Conservation (phyloP, 2,888 invertebrate species). For the Cryptocheilus praepositus region DNA sequence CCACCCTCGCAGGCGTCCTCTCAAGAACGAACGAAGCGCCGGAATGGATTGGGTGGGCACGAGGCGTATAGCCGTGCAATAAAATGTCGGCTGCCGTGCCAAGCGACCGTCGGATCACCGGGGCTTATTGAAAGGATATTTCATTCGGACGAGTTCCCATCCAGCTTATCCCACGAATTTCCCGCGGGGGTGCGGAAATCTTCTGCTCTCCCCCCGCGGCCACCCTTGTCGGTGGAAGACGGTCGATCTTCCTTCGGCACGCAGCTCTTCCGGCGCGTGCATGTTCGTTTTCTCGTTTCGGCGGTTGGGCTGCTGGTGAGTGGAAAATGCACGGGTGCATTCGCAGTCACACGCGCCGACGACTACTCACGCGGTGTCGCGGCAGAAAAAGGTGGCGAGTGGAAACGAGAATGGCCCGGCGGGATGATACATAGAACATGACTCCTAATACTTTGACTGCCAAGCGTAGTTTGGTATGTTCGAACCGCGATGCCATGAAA, state of each 20-base stretch:
- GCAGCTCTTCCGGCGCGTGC: background rate
- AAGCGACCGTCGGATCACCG: conserved; percentile 71
- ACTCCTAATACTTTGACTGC: too few species aligned
- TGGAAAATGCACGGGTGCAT: conserved; percentile 2
- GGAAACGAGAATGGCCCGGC: conserved; percentile 3
- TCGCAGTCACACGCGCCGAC: conserved; percentile 4
- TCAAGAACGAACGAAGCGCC: conserved; percentile 1
- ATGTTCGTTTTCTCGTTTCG: conserved; percentile 7
- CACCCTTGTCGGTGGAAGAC: background rate
- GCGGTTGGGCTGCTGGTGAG: background rate
- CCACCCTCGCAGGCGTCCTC: background rate
- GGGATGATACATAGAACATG: background rate
- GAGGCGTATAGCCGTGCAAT: conserved; percentile 62
- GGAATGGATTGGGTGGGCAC: conserved; percentile 6
- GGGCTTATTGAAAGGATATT: conserved; percentile 74
- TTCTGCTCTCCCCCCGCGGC: conserved; percentile 38
- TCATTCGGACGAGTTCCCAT: conserved; percentile 68
- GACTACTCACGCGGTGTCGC: background rate
- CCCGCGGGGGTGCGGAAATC: conserved; percentile 62
- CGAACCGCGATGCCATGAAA: too few species aligned
- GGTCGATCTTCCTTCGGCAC: conserved; percentile 10
- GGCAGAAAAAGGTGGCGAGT: background rate
- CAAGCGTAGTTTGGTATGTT: too few species aligned
- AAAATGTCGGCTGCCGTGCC: conserved; percentile 72
- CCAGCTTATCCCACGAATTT: conserved; percentile 68